Evolutionary conservation across 2,797 vertebrate species (phyloP).

Genomic region (Squalus acanthias): DNA sequence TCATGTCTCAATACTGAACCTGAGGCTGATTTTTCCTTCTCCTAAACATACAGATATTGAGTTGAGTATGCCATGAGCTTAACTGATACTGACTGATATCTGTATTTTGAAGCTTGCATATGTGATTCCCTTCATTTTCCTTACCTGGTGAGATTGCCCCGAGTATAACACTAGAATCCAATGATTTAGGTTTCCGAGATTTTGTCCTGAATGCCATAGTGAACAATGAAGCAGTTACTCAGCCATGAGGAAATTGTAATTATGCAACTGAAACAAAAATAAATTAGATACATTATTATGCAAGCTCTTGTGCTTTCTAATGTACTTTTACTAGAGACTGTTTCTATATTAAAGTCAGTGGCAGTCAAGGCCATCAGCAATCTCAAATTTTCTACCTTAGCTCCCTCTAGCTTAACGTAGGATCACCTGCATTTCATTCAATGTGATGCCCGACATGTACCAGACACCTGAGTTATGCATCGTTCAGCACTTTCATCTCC

Average conservation of each 20-base stretch:
- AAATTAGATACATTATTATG: not conserved
- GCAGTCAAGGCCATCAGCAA: not conserved
- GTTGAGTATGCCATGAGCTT: not conserved
- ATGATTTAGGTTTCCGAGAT: not conserved
- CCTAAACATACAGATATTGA: not conserved
- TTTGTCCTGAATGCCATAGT: constrained; percentile 17
- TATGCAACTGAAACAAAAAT: not conserved
- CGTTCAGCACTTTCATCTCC: not conserved
- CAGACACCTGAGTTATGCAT: not conserved
- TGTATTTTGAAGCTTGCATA: not conserved
- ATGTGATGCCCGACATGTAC: not conserved
- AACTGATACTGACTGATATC: not conserved
- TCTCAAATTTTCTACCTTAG: not conserved
- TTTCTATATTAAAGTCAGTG: not conserved
- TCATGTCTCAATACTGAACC: not conserved
- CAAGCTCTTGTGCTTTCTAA: not conserved
- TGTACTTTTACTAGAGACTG: not conserved
- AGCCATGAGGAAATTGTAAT: not conserved
- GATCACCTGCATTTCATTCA: not conserved
- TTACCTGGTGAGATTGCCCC: constrained; percentile 22
- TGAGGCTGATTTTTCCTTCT: not conserved
- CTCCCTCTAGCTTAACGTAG: not conserved
- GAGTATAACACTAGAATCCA: not conserved
- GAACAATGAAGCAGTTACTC: not conserved
- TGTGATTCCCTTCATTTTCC: not conserved